These are phyloP conservation scores for Agrypnus murinus DNA, from an alignment of 2,888 invertebrate species.

Conservation along the genomic window DNA sequence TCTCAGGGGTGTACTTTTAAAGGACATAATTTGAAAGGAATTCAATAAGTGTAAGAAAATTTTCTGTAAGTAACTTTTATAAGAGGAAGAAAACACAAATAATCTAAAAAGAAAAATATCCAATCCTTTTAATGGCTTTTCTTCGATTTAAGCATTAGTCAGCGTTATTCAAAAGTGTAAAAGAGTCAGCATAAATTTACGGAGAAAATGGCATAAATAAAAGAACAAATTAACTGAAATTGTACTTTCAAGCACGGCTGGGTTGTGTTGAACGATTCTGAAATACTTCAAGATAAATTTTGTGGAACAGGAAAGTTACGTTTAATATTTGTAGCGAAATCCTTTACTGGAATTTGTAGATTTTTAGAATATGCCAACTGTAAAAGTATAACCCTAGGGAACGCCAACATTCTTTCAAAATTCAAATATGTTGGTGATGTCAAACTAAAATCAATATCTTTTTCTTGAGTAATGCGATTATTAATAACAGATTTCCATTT, in stretches of 20 bases:
- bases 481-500: no score
- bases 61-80: slow-evolving; percentile 1
- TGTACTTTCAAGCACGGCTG: slow-evolving; percentile 15
- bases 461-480: no score
- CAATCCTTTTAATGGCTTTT: slow-evolving; percentile 30
- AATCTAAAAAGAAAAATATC: slow-evolving; percentile 11
- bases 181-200: slow-evolving; percentile 18
- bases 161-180: slow-evolving; percentile 26
- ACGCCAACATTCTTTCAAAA: no score
- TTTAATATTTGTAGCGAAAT: neutral
- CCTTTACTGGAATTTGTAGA: neutral
- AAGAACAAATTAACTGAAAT: slow-evolving; percentile 22
- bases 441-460: no score
- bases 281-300: slow-evolving; percentile 5
- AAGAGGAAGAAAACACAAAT: slow-evolving; percentile 12
- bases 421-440: no score
- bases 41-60: neutral
- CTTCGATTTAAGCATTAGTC: slow-evolving; percentile 18
- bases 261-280: neutral
- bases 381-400: no score
- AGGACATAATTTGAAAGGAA: no score
- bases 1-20: no score
- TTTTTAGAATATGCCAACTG: neutral
- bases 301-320: neutral
- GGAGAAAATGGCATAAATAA: slow-evolving; percentile 16